Evolutionary conservation across 2,888 invertebrate species (phyloP).

Genomic region (Hybos culiciformis): DNA sequence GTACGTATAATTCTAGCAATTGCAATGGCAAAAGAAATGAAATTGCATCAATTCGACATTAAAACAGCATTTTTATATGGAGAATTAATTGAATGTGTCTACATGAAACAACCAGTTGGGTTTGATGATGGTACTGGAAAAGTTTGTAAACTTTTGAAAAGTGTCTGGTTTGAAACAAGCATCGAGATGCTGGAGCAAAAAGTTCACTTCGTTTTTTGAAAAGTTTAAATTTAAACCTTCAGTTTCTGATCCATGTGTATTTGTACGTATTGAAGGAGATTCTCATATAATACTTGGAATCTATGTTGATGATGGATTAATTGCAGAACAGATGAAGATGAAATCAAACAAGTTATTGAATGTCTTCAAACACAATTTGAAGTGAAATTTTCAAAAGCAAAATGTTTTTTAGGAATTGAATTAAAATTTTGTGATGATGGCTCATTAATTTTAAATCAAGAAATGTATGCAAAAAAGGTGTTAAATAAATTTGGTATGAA

Average conservation of each 20-base stretch:
- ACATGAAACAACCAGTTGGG: slow-evolving; percentile 14
- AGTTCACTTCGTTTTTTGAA: slow-evolving; percentile 15
- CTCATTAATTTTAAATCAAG: slow-evolving; percentile 12
- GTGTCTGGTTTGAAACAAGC: slow-evolving; percentile 19
- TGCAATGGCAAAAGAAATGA: slow-evolving; percentile 11
- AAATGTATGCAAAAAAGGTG: slow-evolving; percentile 11
- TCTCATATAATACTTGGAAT: neutral
- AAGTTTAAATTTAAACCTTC: slow-evolving; percentile 16
- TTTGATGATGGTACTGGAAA: slow-evolving; percentile 11
- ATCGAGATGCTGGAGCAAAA: slow-evolving; percentile 17
- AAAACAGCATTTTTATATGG: slow-evolving; percentile 14
- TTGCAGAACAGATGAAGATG: neutral
- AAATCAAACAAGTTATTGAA: neutral
- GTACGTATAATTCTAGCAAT: slow-evolving; percentile 17
- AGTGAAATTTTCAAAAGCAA: neutral
- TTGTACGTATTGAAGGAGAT: slow-evolving; percentile 9
- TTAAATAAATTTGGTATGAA: slow-evolving; percentile 15
- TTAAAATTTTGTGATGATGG: slow-evolving; percentile 3
- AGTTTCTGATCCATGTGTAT: slow-evolving; percentile 20
- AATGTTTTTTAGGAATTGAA: slow-evolving; percentile 5
- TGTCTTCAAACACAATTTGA: neutral
- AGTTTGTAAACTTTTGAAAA: slow-evolving; percentile 15
- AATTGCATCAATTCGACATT: slow-evolving; percentile 12
- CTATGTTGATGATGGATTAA: neutral
- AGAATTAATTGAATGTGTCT: slow-evolving; percentile 10